Evolutionary conservation across 2,797 vertebrate species (phyloP).

Genomic region (Aplochiton taeniatus): DNA sequence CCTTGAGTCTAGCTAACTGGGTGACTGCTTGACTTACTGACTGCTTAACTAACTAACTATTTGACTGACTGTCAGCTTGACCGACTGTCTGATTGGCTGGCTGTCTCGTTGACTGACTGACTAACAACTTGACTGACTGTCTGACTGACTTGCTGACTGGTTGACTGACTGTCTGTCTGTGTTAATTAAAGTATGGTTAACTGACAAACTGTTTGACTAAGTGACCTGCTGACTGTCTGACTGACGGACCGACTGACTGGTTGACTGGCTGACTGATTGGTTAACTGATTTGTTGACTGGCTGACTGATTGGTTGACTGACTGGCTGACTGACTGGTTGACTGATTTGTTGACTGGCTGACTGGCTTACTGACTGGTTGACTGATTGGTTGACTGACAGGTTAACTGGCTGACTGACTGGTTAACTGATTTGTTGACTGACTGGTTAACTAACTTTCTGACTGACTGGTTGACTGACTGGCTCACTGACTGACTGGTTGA

Average conservation of each 20-base stretch:
- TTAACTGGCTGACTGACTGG: conserved; percentile 9
- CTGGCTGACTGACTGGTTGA: neutral
- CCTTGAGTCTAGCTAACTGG: too few relatives aligned
- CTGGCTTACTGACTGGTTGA: too few relatives aligned
- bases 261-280: conserved; percentile 10
- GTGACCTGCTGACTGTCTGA: neutral
- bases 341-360: conserved; percentile 18
- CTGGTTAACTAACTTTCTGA: too few relatives aligned
- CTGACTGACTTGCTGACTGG: too few relatives aligned
- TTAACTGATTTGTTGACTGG: too few relatives aligned
- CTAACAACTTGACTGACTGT: conserved; percentile 11
- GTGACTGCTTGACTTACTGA: too few relatives aligned
- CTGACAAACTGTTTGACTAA: conserved; percentile 1
- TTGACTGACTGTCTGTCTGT: neutral
- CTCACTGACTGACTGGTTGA: too few relatives aligned
- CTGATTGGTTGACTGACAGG: neutral
- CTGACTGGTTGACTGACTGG: too few relatives aligned
- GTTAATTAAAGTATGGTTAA: neutral
- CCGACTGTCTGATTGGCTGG: too few relatives aligned
- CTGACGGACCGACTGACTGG: too few relatives aligned
- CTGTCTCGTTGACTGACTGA: neutral
- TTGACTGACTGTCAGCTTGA: too few relatives aligned
- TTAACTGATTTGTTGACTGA: too few relatives aligned
- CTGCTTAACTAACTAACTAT: conserved; percentile 3
- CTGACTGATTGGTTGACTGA: neutral